Percentiles rank a stretch among this genome's conserved stretches.
Evolutionary conservation across 2,888 invertebrate species (phyloP).

Genomic region (Enchytraeus crypticus): DNA sequence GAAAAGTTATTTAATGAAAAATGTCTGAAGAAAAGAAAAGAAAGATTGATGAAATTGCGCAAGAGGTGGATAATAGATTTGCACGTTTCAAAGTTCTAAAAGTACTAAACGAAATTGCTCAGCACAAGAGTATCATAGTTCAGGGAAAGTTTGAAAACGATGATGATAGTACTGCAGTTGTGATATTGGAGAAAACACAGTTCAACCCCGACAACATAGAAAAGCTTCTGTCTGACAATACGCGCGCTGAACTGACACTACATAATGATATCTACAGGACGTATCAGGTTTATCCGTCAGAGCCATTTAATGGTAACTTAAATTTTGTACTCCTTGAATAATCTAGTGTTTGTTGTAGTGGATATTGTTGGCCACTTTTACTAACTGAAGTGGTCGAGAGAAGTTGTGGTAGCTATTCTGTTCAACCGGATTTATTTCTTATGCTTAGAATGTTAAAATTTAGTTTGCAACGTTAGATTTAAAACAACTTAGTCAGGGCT

Average conservation of each 20-base stretch:
- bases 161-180: conserved; percentile 35
- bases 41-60: no score
- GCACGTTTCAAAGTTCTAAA: conserved; percentile 3
- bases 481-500: no score
- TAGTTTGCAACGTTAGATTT: no score
- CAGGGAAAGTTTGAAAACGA: conserved; percentile 9
- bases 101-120: conserved; percentile 16
- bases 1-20: no score
- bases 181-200: conserved; percentile 44
- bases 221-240: conserved; percentile 30
- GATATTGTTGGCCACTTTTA: no score
- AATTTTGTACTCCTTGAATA: not conserved
- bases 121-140: conserved; percentile 12
- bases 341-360: no score
- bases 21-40: no score
- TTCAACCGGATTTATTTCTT: no score
- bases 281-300: conserved; percentile 32
- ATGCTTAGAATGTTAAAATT: no score
- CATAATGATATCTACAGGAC: conserved; percentile 47
- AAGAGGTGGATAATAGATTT: no score
- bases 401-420: no score
- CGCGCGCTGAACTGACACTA: conserved; percentile 30
- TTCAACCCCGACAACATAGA: conserved; percentile 32
- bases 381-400: no score
- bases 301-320: conserved; percentile 34